Conservation (phyloP, 92 coral and sea anemone species). For the Porites lobata region DNA sequence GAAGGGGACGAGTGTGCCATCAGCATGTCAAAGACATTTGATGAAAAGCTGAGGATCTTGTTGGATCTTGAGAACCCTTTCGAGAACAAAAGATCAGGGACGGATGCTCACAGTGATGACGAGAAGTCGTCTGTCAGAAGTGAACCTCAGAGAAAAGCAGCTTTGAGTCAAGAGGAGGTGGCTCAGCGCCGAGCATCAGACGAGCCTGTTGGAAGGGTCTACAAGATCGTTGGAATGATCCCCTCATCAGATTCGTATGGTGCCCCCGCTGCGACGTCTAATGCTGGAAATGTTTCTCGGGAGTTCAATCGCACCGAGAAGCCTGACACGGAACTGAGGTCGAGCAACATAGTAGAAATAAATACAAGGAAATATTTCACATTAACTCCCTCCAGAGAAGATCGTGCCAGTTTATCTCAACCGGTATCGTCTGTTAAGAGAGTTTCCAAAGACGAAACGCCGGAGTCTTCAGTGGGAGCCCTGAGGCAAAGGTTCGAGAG, state of each 20-base stretch:
- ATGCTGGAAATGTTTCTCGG: background rate
- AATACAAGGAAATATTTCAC: constrained; percentile 26
- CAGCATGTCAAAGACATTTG: constrained; percentile 93
- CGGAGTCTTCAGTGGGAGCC: constrained; percentile 26
- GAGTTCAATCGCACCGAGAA: background rate
- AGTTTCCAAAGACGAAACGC: constrained; percentile 3
- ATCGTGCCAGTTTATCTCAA: constrained; percentile 1
- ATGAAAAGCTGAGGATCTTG: constrained; percentile 89
- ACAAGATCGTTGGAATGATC: constrained; percentile 39
- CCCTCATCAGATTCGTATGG: constrained; percentile 18
- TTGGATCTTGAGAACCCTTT: constrained; percentile 74
- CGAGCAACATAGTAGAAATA: constrained; percentile 18
- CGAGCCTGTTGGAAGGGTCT: constrained; percentile 26
- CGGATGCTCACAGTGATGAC: constrained; percentile 54
- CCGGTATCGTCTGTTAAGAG: constrained; percentile 5
- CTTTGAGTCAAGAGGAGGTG: constrained; percentile 12
- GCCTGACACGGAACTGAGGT: constrained; percentile 18
- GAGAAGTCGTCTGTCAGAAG: constrained; percentile 66
- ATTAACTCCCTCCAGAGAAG: constrained; percentile 12
- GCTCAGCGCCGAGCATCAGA: constrained; percentile 24
- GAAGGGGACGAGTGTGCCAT: constrained; percentile 79
- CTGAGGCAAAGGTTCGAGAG: constrained; percentile 65
- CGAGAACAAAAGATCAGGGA: constrained; percentile 29
- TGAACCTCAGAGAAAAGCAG: constrained; percentile 43
- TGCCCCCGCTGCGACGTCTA: background rate